Conservation (phyloP, 30 jellyfish, hydroid and myxozoan species). For the Aurelia sp. region DNA sequence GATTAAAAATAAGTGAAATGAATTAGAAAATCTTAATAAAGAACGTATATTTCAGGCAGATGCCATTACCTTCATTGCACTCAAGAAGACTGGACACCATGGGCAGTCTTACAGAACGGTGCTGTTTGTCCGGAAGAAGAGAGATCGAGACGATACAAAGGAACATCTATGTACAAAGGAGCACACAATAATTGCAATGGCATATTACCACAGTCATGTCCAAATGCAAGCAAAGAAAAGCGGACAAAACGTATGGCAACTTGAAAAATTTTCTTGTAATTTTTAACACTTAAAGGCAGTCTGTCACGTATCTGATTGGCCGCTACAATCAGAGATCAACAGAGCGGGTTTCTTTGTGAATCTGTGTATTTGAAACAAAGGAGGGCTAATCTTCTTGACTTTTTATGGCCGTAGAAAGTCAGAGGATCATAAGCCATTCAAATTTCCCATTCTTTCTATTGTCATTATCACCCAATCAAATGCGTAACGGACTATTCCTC, state of each 20-base stretch:
- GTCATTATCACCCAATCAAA: too few relatives aligned
- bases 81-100: slow-evolving; percentile 76
- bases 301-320: too few relatives aligned
- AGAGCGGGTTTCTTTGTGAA: too few relatives aligned
- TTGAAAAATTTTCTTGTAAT: background rate
- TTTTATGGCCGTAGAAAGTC: too few relatives aligned
- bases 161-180: slow-evolving; percentile 55
- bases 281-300: background rate
- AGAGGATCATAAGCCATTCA: too few relatives aligned
- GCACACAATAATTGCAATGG: slow-evolving; percentile 74
- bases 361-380: too few relatives aligned
- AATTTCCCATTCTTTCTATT: too few relatives aligned
- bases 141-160: slow-evolving; percentile 52
- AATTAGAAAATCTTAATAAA: too few relatives aligned
- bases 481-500: too few relatives aligned
- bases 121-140: slow-evolving; percentile 86
- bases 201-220: slow-evolving; percentile 80
- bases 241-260: slow-evolving; percentile 67
- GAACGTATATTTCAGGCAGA: slow-evolving; percentile 42
- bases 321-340: too few relatives aligned
- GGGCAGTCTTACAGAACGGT: slow-evolving; percentile 60
- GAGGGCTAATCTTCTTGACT: too few relatives aligned
- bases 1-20: too few relatives aligned
- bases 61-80: slow-evolving; percentile 77
- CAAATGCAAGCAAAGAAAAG: slow-evolving; percentile 28